Evolutionary conservation across 92 coral and sea anemone genomes (phyloP).

Genomic region (Isaurus tuberculatus): DNA sequence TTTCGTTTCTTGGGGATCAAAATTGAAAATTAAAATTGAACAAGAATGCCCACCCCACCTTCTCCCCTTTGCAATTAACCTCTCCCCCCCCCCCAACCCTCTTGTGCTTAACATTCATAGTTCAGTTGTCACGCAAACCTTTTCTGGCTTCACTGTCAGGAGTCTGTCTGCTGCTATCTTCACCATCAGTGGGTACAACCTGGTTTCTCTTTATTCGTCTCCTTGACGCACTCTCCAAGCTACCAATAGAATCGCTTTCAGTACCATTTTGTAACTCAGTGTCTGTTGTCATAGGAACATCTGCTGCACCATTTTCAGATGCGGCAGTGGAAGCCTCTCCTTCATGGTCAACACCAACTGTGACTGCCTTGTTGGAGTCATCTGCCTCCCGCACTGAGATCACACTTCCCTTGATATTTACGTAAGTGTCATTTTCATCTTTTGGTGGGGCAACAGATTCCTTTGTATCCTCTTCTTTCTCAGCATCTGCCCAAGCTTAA

Average conservation of each 20-base stretch:
- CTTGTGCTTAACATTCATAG: no score
- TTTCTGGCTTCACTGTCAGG: constrained; percentile 93
- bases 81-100: no score
- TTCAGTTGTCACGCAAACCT: constrained; percentile 77
- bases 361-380: constrained; percentile 61
- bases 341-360: constrained; percentile 47
- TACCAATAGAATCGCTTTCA: constrained; percentile 87
- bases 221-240: constrained; percentile 81
- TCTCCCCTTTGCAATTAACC: no score
- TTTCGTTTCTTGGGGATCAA: no score
- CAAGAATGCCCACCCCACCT: no score
- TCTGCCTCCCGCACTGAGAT: constrained; percentile 94
- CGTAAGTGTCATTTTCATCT: constrained; percentile 15
- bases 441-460: constrained; percentile 61
- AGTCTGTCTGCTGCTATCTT: constrained; percentile 92
- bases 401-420: constrained; percentile 78
- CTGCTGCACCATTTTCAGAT: constrained; percentile 83
- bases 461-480: constrained; percentile 83
- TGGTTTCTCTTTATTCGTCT: constrained; percentile 85
- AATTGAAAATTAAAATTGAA: no score
- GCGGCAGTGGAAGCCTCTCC: constrained; percentile 30
- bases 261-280: constrained; percentile 77
- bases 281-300: constrained; percentile 80
- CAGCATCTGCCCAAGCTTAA: constrained; percentile 95
- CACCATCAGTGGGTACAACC: constrained; percentile 89